Base-by-base conservation (phyloP, 2,113 vertebrate genomes). In the Neolamprologus cancellatus region DNA sequence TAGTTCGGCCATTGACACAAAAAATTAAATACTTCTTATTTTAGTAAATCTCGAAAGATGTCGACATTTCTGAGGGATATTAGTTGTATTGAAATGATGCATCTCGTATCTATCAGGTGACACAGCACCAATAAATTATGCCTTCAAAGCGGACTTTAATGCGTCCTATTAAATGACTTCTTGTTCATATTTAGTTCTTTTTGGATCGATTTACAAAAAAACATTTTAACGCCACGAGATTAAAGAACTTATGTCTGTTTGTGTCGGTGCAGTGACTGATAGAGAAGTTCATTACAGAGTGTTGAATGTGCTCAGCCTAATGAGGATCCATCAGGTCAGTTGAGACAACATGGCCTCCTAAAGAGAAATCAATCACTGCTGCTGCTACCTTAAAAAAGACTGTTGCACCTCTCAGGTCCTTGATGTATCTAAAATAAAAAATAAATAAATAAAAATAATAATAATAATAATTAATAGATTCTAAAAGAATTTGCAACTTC, bases 281-380 rank as follows among this genome's bases (percentile, higher is more conserved):
- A 50, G 91, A 91, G 89, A 94, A 95, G 93, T 95, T 96, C 92
- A 96, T 95, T 93, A 94, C 93, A 91, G 87, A 84, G 92, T 92
- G 94, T 87, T 94, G 87, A 90, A 96, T 93, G 93, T 93, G 90
- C 28, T 76, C 94, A 92, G 78, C 94, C 91, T 95, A 95, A 95
- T 91, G 93, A 93, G 91, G 91, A 90, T 93, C 93, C 93, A 94
- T 96, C 95, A 94, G 91, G 95, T 93, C 94, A 93, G 88, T 88
- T 93, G 89, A 93, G 93, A 93, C 94, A 94, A 92, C 92, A 87
- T 94, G 92, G 92, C 90, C 92, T 95, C 94, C 94, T 93, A 81
- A 94, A 94, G 94, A 94, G 86, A 93, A 95, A 96, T 95, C 93
- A 94, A 94, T 96, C 87, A 93, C 88, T 92, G 78, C 79, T 92